Evolutionary conservation across 2,797 vertebrate genomes (phyloP), one percentile per base, ranked within the genome.

Genomic region (Pipistrellus nathusii): DNA sequence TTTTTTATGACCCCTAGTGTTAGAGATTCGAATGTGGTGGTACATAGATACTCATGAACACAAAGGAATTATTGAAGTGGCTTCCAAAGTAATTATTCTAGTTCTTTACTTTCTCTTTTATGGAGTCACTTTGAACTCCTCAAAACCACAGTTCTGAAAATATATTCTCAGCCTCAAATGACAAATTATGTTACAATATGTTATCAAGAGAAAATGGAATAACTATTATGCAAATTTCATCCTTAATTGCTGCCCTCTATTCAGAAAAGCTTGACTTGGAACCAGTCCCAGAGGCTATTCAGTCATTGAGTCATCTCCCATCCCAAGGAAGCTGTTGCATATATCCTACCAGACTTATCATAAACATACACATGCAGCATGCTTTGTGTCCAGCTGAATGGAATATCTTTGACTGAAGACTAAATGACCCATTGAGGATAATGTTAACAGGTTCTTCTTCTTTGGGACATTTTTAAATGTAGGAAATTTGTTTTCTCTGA

Each of bases 151-250:
- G 35, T 59, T 89, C 51, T 66, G 73, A 85, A 94, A 95, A 38
- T 21, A 41, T 46, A 73, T 53, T 86, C 35, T 91, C 15, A 69
- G 44, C 6, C 72, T 85, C 73, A 51, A 91, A 95, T 75, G 51
- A 91, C 69, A 90, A 94, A 95, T 82, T 85, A 96, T 83, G 90
- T 88, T 91, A 41, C 71, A 94, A 85, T 89, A 92, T 17, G 11
- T 55, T 85, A 80, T 82, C 62, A 88, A 83, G n/a, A 84, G 76
- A 95, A 93, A 92, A 77, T 66, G 20, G 23, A 62, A 30, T 78
- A 83, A 87, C n/a, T 51, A 35, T 75, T 53, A 83, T 82, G 46
- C 18, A 90, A 93, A 90, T 94, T 71, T 62, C 55, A 57, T 66
- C 51, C 17, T 48, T 93, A 95, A 82, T 91, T 95, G n/a, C 30